Evolutionary conservation across 2,797 vertebrate genomes (phyloP), one percentile per base, ranked within the genome.

Genomic region (Centroberyx gerrardi): DNA sequence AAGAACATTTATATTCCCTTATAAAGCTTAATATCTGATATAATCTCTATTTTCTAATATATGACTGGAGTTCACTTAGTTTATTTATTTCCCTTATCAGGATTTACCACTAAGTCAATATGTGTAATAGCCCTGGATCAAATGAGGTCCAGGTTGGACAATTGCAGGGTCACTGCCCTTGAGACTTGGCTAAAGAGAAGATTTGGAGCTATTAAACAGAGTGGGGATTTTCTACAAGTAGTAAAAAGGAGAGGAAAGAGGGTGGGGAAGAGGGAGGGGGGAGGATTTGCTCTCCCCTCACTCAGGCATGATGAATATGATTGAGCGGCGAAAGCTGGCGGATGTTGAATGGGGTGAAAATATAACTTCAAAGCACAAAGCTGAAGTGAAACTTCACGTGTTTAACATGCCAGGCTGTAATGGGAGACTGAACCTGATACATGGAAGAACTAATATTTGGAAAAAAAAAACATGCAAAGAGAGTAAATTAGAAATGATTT

Each of bases 141-240:
- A 78, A 51, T 76, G 27, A 72, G 68, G 31, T 75, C 67, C 44
- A 74, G 55, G 14, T 59, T 65, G 79, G 33, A 68, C 66, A 54
- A 13, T 52, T 63, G 65, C 55, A 56, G 58, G 72, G 72, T 82
- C 77, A 80, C 27, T 49, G 53, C 66, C 42, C 65, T 62, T 59
- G 27, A 58, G 61, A 48, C 44, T 29, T 29, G 17, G 18, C 52
- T 44, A 72, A 29, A 49, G 62, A 70, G 55, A 58, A 84, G 80
- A 85, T 80, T 80, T 75, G 52, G 67, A 72, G 74, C 72, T 85
- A 76, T 83, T 84, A 80, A 78, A 86, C 75, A 51, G 54, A 53
- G 67, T 33, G 33, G 51, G 31, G 78, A 83, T 85, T 81, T 86
- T 87, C 71, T 70, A 76, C 65, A 67, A 82, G 72, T 82, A 78